Evolutionary conservation across 92 coral and sea anemone genomes (phyloP).

Genomic region (Scolanthus callimorphus): DNA sequence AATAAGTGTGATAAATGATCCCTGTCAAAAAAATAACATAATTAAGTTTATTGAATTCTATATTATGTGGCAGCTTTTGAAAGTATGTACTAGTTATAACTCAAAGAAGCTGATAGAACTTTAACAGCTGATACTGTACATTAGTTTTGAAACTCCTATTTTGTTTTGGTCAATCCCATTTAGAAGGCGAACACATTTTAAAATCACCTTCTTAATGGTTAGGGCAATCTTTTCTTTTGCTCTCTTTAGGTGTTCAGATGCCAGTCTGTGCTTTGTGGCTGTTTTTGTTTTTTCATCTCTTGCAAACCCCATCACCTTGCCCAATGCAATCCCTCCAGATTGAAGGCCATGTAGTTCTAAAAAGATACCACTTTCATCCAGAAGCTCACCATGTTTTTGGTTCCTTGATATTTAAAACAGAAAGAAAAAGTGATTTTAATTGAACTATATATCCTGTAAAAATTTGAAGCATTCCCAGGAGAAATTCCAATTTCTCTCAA

Average conservation of each 20-base stretch:
- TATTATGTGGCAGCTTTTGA: too few species aligned
- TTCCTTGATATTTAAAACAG: conserved; percentile 21
- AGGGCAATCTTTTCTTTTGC: conserved; percentile 5
- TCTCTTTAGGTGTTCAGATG: conserved; percentile 21
- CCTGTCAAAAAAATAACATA: conserved; percentile 26
- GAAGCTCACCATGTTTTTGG: conserved; percentile 50
- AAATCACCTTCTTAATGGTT: neutral
- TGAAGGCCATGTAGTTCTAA: conserved; percentile 43
- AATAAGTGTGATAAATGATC: conserved; percentile 36
- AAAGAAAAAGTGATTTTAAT: neutral
- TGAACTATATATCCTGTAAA: neutral
- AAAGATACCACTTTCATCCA: conserved; percentile 50
- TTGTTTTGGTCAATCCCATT: neutral
- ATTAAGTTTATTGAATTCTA: too few species aligned
- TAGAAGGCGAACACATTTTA: too few species aligned
- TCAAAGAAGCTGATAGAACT: too few species aligned
- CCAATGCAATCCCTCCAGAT: conserved; percentile 43
- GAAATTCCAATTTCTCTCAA: neutral
- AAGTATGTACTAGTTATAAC: too few species aligned
- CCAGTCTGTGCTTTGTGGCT: conserved; percentile 26
- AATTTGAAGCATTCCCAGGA: neutral
- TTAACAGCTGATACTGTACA: too few species aligned
- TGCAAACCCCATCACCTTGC: conserved; percentile 46
- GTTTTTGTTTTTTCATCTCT: conserved; percentile 41
- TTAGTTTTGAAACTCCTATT: too few species aligned